Evolutionary conservation across 2,797 vertebrate genomes (phyloP), one percentile per base, ranked within the genome.

Genomic region (Aphelocoma californica): DNA sequence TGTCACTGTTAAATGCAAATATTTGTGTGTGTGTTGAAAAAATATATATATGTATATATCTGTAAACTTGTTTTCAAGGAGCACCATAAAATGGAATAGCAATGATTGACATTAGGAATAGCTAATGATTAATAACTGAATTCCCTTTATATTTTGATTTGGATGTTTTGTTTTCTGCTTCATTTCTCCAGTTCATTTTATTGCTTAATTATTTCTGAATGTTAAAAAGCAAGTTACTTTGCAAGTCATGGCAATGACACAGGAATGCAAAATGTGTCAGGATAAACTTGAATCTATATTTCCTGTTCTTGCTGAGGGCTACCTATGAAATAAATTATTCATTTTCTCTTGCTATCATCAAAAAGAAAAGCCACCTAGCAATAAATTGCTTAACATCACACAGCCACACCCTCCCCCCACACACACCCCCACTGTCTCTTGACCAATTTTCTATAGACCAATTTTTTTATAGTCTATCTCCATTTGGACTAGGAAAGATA

Each of bases 351-450:
- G 32, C 62, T 57, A 16, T 75, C 3, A 34, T 60, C 18, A 58
- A 38, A 87, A 78, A 65, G 25, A 75, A 82, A 84, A 82, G 6
- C 16, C 12, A 50, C 34, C 20, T 88, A 71, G 24, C 34, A 85
- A 53, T 45, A 38, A 58, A 66, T 38, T 67, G 26, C 6, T 36
- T 75, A 32, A 60, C 14, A 12, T 67, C 14, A 36, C 12, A 16
- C 10, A 1, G 8, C 24, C 47, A 10, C 18, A 38, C 20, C 11
- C 28, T 2, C 9, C 40, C 15, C 40, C 40, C 12, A 6, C 11
- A 14, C 42, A 16, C 24, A 6, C 14, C 13, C 23, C 47, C 17
- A 2, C 1, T 0, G 0, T 47, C 61, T 73, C 42, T 65, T 48
- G 8, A 69, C 18, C 31, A 7, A 5, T 57, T 72, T 85, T 78